A percentile compares a stretch with the other conserved stretches of the same genome.
Conservation (phyloP, 1,140 invertebrate genomes). For the Hirudo medicinalis region DNA sequence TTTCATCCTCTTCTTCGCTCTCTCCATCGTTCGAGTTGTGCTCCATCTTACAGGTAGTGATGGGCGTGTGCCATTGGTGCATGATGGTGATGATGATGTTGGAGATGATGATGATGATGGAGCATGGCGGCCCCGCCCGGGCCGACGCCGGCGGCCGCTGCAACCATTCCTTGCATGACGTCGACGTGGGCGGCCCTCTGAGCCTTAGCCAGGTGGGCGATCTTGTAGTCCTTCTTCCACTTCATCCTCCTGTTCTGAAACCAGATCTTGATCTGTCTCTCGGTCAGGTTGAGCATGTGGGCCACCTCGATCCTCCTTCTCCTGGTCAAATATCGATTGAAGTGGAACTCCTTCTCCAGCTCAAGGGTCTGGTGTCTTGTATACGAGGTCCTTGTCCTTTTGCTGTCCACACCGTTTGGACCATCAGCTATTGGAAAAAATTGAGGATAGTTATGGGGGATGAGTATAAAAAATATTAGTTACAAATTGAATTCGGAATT, state of each 20-base stretch:
- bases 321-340: slow-evolving; percentile 53
- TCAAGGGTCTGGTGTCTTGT: slow-evolving; percentile 67
- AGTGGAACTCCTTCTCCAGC: slow-evolving; percentile 54
- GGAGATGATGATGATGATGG: not conserved
- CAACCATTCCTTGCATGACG: slow-evolving; percentile 4
- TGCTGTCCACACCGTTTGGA: slow-evolving; percentile 58
- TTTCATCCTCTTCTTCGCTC: not conserved
- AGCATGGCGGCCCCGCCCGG: not conserved
- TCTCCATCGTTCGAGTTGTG: not conserved
- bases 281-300: slow-evolving; percentile 70
- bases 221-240: slow-evolving; percentile 97
- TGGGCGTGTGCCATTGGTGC: slow-evolving; percentile 15
- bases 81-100: slow-evolving; percentile 10
- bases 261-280: slow-evolving; percentile 66
- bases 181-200: slow-evolving; percentile 14
- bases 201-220: slow-evolving; percentile 22
- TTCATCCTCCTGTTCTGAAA: slow-evolving; percentile 95
- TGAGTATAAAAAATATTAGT: not conserved
- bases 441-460: not conserved
- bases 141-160: not conserved
- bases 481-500: not conserved
- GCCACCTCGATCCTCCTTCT: slow-evolving; percentile 74
- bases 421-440: slow-evolving; percentile 9
- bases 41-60: slow-evolving; percentile 17
- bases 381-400: slow-evolving; percentile 86